Evolutionary conservation across 2,113 vertebrate genomes (phyloP), one percentile per base, ranked within the genome.

Genomic region (Ciconia boyciana): DNA sequence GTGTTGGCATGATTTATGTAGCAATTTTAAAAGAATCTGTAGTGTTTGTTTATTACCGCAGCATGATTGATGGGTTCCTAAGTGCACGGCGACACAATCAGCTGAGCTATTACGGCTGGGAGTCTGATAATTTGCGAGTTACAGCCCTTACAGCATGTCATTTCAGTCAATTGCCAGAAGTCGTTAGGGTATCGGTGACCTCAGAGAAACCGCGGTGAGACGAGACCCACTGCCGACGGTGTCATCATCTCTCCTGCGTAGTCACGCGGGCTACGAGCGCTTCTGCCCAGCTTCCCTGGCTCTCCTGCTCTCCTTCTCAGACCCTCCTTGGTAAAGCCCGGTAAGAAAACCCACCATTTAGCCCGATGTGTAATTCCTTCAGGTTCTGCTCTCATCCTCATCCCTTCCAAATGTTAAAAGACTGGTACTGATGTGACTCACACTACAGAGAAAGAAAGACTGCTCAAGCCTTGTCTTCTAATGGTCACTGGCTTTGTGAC

Each of bases 11-110:
- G 89, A 95, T 94, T 93, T 92, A 94, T 88, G 75, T 16, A 90
- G 91, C 90, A 85, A 93, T 96, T 95, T 94, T 44, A 81, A 90
- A 97, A 91, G 87, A 94, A 85, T 91, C 89, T n/a, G 26, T 51
- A 62, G 75, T 88, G 94, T 93, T 96, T 97, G 94, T 93, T 96
- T 97, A 95, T 93, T 87, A 96, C 91, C 93, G 81, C 85, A 60
- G 54, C 44, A 54, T 90, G 93, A 97, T 32, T 90, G 95, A 97
- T 93, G 87, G 87, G 76, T 87, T 96, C 75, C 91, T 96, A 95
- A 97, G 91, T 69, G 92, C 86, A 87, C 0, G 0, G 79, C 0
- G 60, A 97, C 91, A 93, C 87, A 91, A 95, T 97, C 95, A 96
- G 87, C 79, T 90, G 90, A 94, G 93, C 71, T 91, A 65, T 88